Evolutionary conservation across 2,113 vertebrate genomes (phyloP), one percentile per base, ranked within the genome.

Genomic region (Hyaena hyaena): DNA sequence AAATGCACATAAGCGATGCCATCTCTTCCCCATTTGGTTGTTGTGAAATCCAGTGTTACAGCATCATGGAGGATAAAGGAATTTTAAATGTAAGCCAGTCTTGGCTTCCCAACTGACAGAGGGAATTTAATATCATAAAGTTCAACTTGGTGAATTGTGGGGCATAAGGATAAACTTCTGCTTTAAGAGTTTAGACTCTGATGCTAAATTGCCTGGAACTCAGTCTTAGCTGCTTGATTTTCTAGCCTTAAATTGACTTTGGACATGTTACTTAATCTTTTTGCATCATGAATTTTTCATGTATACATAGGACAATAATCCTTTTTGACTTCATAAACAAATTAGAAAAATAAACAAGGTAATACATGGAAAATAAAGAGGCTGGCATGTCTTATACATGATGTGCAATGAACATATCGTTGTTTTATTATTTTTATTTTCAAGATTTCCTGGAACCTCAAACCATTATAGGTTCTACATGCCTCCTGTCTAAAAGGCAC

Each of bases 211-310:
- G 8, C 58, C 33, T 66, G 35, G 63, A 92, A 80, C 80, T 83
- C 84, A 63, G 79, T 97, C 63, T 43, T 31, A 92, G 79, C 6
- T 80, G 21, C 43, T 90, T 81, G 23, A 58, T 48, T 92, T 92
- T 76, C 26, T 92, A 48, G 33, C 23, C 71, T 21, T 84, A 69
- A 95, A 33, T 17, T 98, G 80, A 86, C 76, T 24, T 95, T 61
- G 14, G 48, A 35, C 35, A n/a, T 80, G n/a, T 69, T 90, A 66
- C 68, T 79, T 45, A 85, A 86, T 77, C 26, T 90, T 23, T 94
- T 77, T 43, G 9, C 79, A 58, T 68, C 15, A 66, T n/a, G 35
- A 7, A 95, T 31, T 58, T 88, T 93, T 93, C 39, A 63, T 45
- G 31, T 92, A 15, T 71, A 33, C 89, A 74, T 14, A 33, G 8